Percentiles rank a stretch among this genome's conserved stretches.
Conservation (phyloP, 2,888 invertebrate genomes). For the Tortricodes alternella region DNA sequence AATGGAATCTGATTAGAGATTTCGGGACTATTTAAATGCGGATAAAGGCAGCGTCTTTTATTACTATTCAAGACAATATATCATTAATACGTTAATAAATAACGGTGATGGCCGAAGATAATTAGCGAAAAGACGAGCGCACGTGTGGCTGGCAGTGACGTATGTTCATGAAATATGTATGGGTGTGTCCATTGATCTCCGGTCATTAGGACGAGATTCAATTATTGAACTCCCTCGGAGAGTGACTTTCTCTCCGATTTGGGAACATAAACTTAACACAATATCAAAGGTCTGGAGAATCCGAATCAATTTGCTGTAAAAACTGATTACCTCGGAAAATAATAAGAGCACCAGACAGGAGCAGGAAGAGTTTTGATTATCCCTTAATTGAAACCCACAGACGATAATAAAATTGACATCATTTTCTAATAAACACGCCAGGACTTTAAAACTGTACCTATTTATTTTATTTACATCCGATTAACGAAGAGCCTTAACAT, state of each 20-base stretch:
- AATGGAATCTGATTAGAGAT: not conserved
- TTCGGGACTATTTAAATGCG: not conserved
- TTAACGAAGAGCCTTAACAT: too few species aligned
- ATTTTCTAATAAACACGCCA: too few species aligned
- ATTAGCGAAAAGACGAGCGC: conserved; percentile 28
- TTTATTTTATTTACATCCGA: too few species aligned
- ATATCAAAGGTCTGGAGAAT: not conserved
- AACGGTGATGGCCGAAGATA: not conserved
- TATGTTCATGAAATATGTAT: conserved; percentile 41
- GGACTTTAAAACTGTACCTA: too few species aligned
- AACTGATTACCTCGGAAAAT: not conserved
- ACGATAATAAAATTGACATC: too few species aligned
- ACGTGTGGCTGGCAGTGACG: conserved; percentile 33
- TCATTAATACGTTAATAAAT: conserved; percentile 4
- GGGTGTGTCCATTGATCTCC: conserved; percentile 40
- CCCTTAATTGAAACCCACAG: not conserved
- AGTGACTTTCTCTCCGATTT: conserved; percentile 35
- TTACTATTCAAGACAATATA: not conserved
- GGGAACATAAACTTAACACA: conserved; percentile 14
- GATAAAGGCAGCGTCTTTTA: not conserved
- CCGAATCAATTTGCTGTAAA: not conserved
- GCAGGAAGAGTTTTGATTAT: not conserved
- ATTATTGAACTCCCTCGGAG: conserved; percentile 52
- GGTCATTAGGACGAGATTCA: conserved; percentile 56
- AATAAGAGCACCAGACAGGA: not conserved